These are phyloP conservation scores for Balanococcus diminutus DNA, from an alignment of 2,888 invertebrate genomes.

Conservation along the genomic window DNA sequence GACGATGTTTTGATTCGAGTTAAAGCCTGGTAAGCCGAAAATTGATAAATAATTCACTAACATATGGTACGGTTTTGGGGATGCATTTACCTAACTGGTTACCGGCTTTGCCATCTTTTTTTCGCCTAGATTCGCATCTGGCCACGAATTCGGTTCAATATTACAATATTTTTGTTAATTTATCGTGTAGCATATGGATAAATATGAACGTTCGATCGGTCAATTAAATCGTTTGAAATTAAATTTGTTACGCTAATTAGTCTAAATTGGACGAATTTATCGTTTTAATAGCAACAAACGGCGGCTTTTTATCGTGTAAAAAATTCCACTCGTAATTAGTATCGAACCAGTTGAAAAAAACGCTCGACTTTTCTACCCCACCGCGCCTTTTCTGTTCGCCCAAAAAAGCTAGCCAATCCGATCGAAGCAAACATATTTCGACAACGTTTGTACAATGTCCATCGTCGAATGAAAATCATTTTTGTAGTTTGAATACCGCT, in stretches of 20 bases:
- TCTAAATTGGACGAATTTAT: slow-evolving; percentile 5
- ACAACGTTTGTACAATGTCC: not conserved
- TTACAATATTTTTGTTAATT: not conserved
- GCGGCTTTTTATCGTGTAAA: not conserved
- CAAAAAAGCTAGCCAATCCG: no score
- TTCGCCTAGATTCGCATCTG: not conserved
- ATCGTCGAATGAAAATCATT: not conserved
- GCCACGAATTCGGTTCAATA: not conserved
- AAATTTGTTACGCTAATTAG: slow-evolving; percentile 33
- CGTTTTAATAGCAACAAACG: not conserved
- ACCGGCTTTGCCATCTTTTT: not conserved
- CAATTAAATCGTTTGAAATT: slow-evolving; percentile 34
- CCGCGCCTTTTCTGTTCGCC: no score
- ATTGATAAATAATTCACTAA: slow-evolving; percentile 60
- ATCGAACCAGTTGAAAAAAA: not conserved
- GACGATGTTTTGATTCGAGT: slow-evolving; percentile 83
- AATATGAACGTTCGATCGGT: not conserved
- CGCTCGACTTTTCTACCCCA: not conserved
- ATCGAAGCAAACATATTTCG: not conserved
- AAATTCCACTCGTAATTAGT: slow-evolving; percentile 9
- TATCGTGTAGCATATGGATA: slow-evolving; percentile 4
- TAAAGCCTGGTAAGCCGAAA: slow-evolving; percentile 79
- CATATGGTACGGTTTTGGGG: slow-evolving; percentile 58
- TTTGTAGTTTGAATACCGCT: not conserved
- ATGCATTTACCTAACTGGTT: not conserved